A percentile compares a stretch with the other conserved stretches of the same genome.
Conservation (phyloP, 2,113 vertebrate genomes). For the Urocolius indicus region DNA sequence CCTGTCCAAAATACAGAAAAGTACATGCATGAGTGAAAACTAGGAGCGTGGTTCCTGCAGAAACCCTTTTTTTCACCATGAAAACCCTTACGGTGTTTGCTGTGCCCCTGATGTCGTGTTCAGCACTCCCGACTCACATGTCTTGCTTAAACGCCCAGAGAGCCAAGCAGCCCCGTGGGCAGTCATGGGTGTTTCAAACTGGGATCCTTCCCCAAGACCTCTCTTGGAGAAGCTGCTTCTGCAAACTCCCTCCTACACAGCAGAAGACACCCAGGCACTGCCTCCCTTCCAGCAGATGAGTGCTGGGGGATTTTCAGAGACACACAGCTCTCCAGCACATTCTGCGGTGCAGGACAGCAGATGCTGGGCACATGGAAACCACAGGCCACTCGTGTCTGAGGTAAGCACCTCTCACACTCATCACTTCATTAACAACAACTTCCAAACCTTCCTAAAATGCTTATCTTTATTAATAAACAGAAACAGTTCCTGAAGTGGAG, state of each 20-base stretch:
- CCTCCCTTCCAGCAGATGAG: background rate
- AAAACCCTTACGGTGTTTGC: background rate
- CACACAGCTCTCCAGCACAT: background rate
- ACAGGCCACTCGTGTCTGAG: background rate
- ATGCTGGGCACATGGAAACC: rapidly evolving
- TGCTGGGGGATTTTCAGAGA: background rate
- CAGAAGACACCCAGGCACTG: background rate
- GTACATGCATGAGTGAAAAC: background rate
- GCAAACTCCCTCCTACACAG: background rate
- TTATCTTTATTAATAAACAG: constrained; percentile 55
- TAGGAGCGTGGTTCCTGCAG: background rate
- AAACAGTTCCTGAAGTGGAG: background rate
- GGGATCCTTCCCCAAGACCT: background rate
- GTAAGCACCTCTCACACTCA: background rate
- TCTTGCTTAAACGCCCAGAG: background rate
- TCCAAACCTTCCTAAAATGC: background rate
- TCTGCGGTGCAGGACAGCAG: background rate
- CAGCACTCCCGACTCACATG: rapidly evolving
- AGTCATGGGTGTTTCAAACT: rapidly evolving
- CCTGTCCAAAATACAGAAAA: background rate
- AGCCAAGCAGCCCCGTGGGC: rapidly evolving
- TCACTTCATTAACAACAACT: background rate
- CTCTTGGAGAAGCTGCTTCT: background rate
- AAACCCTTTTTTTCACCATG: background rate
- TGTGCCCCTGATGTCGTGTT: background rate